Evolutionary conservation across 2,113 vertebrate genomes (phyloP).

Genomic region (Passer montanus): DNA sequence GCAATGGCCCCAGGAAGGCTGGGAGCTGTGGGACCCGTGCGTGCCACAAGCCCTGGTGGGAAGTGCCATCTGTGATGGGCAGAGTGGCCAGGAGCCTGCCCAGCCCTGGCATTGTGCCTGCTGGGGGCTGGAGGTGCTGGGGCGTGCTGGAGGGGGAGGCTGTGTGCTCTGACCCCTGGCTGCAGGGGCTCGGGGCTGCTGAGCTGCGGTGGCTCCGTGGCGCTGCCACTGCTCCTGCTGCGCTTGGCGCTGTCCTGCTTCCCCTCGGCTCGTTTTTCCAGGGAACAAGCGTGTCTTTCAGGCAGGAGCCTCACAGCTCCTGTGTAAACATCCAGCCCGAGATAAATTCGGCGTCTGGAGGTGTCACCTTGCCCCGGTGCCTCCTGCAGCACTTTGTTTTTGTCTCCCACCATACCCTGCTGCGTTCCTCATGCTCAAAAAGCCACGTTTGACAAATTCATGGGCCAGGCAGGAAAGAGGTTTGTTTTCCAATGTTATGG

Average conservation of each 20-base stretch:
- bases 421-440: not conserved
- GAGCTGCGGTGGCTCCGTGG: fast-evolving
- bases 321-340: not conserved
- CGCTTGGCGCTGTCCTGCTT: not conserved
- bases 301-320: not conserved
- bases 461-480: not conserved
- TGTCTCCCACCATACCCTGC: not conserved
- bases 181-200: fast-evolving
- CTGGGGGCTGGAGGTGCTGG: fast-evolving
- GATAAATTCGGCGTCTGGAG: not conserved
- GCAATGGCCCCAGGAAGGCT: fast-evolving
- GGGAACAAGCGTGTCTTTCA: not conserved
- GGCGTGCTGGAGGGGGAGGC: fast-evolving
- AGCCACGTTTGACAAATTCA: not conserved
- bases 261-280: not conserved
- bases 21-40: fast-evolving
- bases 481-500: not conserved
- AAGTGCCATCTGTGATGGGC: fast-evolving
- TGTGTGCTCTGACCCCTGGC: fast-evolving
- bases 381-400: not conserved
- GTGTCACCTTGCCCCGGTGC: not conserved
- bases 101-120: fast-evolving
- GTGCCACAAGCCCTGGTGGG: fast-evolving
- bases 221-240: not conserved
- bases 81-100: not conserved